Evolutionary conservation across 2,888 invertebrate species (phyloP).

Genomic region (Acanthacorydalis orientalis): DNA sequence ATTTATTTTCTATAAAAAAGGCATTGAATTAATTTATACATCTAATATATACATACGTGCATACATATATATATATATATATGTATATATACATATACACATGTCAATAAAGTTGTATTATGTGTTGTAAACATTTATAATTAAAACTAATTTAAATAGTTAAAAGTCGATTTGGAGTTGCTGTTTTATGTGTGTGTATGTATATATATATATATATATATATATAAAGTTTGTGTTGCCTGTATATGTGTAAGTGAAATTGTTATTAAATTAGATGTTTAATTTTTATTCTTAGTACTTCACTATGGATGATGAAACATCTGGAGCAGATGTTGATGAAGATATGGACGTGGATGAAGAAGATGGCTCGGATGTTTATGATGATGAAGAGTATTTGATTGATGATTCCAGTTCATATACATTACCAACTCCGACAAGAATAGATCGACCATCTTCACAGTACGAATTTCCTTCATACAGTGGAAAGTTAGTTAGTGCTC

Average conservation of each 20-base stretch:
- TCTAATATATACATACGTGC: too few species aligned
- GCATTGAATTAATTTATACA: too few species aligned
- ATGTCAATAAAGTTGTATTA: too few species aligned
- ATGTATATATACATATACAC: too few species aligned
- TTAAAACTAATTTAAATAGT: too few species aligned
- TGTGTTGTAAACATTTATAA: too few species aligned
- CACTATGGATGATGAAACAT: constrained; percentile 25
- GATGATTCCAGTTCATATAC: constrained; percentile 34
- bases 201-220: too few species aligned
- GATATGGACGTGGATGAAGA: constrained; percentile 60
- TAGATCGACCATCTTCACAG: constrained; percentile 47
- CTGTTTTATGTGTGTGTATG: too few species aligned
- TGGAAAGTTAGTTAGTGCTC: constrained; percentile 40
- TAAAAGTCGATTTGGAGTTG: too few species aligned
- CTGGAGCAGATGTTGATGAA: constrained; percentile 31
- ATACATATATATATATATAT: too few species aligned
- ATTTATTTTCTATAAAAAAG: too few species aligned
- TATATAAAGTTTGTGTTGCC: too few species aligned
- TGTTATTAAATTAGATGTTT: neutral
- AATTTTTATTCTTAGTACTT: neutral
- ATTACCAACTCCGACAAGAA: constrained; percentile 29
- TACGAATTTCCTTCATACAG: constrained; percentile 41
- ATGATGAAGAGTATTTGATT: constrained; percentile 44
- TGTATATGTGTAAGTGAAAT: neutral
- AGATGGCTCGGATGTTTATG: constrained; percentile 58